phyloP scores from a whole-genome alignment of 2,797 vertebrate genomes.

The Sebastes steindachneri region DNA sequence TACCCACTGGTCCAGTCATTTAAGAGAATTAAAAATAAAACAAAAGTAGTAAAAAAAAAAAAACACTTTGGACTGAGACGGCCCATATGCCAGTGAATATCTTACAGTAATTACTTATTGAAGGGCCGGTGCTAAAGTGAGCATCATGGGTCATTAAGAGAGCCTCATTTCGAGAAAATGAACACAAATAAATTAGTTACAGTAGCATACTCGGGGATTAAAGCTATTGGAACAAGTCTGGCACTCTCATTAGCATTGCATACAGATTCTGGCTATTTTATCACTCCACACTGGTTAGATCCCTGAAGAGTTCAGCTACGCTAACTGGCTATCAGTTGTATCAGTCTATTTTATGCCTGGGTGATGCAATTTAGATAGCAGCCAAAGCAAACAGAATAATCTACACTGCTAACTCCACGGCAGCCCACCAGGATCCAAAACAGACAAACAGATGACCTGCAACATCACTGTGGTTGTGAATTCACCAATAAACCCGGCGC shows the following conservation, averaged over 20 bases:
- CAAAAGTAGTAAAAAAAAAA: neutral
- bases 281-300: neutral
- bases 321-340: conserved; percentile 3
- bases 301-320: neutral
- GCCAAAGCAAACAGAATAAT: conserved; percentile 33
- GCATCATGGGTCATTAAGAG: neutral
- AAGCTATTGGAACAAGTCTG: neutral
- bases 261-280: neutral
- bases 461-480: conserved; percentile 19
- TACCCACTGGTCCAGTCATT: no score
- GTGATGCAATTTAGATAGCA: conserved; percentile 34
- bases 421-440: conserved; percentile 2
- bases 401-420: conserved; percentile 9
- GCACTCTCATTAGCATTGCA: neutral
- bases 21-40: neutral
- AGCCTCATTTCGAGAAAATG: neutral
- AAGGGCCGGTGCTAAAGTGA: neutral
- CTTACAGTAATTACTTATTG: neutral
- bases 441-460: conserved; percentile 2
- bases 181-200: conserved; percentile 1
- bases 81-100: neutral
- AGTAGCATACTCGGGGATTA: neutral
- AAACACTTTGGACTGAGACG: neutral
- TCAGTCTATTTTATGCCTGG: conserved; percentile 9
- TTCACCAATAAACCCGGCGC: conserved; percentile 6